Conservation (phyloP, 2,113 vertebrate genomes). For the Leucopsar rothschildi region DNA sequence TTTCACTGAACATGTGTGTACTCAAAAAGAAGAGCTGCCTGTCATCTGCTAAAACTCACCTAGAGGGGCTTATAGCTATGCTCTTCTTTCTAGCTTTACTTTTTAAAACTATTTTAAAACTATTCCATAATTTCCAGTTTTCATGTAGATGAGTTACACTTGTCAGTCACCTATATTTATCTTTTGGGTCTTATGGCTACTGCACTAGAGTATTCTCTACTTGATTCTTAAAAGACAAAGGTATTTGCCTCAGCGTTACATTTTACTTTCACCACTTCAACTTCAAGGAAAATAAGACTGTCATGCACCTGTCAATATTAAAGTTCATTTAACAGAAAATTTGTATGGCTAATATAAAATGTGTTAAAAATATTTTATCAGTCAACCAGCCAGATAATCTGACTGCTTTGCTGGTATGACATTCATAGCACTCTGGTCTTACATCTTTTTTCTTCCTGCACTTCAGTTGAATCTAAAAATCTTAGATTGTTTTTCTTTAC, state of each 20-base stretch:
- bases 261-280: not conserved
- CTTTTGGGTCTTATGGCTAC: not conserved
- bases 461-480: not conserved
- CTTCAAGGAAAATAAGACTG: not conserved
- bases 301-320: not conserved
- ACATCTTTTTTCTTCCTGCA: not conserved
- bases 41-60: not conserved
- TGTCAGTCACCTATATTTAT: not conserved
- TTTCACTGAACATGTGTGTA: not conserved
- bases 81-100: not conserved
- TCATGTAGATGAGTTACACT: not conserved
- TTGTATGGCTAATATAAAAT: not conserved
- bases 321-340: not conserved
- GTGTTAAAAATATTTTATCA: not conserved
- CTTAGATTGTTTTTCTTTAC: not conserved
- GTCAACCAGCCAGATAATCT: not conserved
- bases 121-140: not conserved
- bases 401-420: not conserved
- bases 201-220: not conserved
- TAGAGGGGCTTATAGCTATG: not conserved
- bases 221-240: not conserved
- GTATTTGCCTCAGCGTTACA: not conserved
- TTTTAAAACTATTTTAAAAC: accelerated
- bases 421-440: not conserved
- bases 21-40: not conserved